Evolutionary conservation across 2,113 vertebrate species (phyloP).

Genomic region (Nannobrachium achirus): DNA sequence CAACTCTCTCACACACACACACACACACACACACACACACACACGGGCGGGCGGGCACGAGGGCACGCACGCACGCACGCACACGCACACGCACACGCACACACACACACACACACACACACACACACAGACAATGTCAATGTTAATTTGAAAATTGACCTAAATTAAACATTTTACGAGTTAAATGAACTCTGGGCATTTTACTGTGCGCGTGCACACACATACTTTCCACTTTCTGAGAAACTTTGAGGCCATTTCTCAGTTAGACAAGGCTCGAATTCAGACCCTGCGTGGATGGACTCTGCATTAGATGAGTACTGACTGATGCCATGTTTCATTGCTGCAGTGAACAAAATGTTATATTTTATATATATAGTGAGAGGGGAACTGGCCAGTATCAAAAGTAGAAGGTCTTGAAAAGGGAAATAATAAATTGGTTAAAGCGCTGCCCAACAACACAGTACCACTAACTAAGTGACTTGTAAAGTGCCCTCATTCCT

Average conservation of each 20-base stretch:
- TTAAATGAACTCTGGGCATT: too few relatives aligned
- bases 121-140: too few relatives aligned
- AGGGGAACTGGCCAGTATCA: background rate
- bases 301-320: constrained; percentile 1
- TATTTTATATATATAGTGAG: too few relatives aligned
- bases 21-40: too few relatives aligned
- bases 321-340: constrained; percentile 13
- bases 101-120: too few relatives aligned
- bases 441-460: constrained; percentile 4
- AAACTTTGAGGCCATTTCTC: constrained; percentile 35
- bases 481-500: constrained; percentile 3
- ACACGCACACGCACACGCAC: too few relatives aligned
- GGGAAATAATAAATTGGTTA: constrained; percentile 16
- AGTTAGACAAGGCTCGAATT: constrained; percentile 36
- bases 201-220: too few relatives aligned
- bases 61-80: too few relatives aligned
- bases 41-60: too few relatives aligned
- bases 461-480: constrained; percentile 13
- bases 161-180: too few relatives aligned
- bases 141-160: too few relatives aligned
- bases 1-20: too few relatives aligned
- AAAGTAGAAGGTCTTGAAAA: constrained; percentile 9
- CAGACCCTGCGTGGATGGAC: constrained; percentile 22
- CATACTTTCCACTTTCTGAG: constrained; percentile 7
- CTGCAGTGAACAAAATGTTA: constrained; percentile 5